Evolutionary conservation across 2,113 vertebrate species (phyloP).

Genomic region (Nothoprocta pentlandii): DNA sequence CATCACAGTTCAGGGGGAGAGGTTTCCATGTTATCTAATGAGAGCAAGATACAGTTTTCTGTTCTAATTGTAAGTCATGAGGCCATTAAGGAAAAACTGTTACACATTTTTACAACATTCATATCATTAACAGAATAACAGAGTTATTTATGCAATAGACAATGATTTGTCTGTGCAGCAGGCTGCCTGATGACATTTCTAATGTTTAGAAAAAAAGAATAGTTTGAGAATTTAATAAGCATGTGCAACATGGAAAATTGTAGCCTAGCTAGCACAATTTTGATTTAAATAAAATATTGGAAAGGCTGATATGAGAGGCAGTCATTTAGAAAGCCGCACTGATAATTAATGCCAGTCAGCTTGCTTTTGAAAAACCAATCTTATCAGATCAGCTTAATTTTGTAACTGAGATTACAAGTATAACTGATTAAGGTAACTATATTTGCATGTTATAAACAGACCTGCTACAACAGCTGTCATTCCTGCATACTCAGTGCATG

Average conservation of each 20-base stretch:
- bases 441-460: neutral
- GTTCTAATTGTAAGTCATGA: fast-evolving
- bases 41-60: neutral
- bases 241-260: neutral
- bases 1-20: neutral
- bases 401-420: neutral
- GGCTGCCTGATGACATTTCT: neutral
- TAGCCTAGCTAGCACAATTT: neutral
- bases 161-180: neutral
- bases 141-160: neutral
- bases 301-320: neutral
- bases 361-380: neutral
- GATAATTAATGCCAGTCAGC: neutral
- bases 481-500: neutral
- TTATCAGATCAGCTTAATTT: neutral
- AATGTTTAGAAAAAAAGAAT: neutral
- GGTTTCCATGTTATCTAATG: neutral
- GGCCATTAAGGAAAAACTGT: fast-evolving
- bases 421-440: neutral
- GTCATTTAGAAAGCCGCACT: neutral
- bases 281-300: constrained; percentile 9
- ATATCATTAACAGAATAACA: neutral
- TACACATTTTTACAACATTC: neutral
- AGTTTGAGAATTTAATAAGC: neutral
- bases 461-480: neutral